Evolutionary conservation across 2,888 invertebrate species (phyloP).

Genomic region (Iphiclides podalirius): DNA sequence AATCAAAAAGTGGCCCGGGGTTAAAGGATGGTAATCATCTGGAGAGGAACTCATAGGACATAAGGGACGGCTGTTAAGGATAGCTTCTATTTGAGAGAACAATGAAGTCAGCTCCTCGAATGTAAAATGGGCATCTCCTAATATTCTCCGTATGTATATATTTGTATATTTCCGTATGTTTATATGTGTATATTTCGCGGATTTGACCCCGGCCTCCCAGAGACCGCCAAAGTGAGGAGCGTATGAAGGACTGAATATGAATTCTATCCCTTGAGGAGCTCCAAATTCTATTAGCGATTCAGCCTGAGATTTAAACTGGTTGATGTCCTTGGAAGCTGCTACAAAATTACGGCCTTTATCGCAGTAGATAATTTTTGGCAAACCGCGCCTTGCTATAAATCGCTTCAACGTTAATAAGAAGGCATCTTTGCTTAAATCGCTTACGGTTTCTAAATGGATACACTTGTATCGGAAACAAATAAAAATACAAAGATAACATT

Average conservation of each 20-base stretch:
- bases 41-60: slow-evolving; percentile 4
- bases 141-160: background rate
- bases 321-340: slow-evolving; percentile 4
- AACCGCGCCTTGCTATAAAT: background rate
- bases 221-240: background rate
- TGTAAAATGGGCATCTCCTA: background rate
- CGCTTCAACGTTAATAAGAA: background rate
- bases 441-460: background rate
- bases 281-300: background rate
- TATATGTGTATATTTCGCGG: background rate
- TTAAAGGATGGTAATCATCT: too few species aligned
- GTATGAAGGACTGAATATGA: background rate
- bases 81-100: slow-evolving; percentile 4
- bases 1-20: too few species aligned
- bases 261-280: background rate
- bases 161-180: background rate
- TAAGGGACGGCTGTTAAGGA: slow-evolving; percentile 6
- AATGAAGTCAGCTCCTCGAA: slow-evolving; percentile 1
- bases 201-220: too few species aligned
- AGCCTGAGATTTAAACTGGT: background rate
- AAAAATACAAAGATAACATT: background rate
- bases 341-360: background rate
- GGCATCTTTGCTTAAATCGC: background rate
- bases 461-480: background rate
- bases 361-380: background rate